Evolutionary conservation across 2,797 vertebrate species (phyloP).

Genomic region (Pipistrellus kuhlii): DNA sequence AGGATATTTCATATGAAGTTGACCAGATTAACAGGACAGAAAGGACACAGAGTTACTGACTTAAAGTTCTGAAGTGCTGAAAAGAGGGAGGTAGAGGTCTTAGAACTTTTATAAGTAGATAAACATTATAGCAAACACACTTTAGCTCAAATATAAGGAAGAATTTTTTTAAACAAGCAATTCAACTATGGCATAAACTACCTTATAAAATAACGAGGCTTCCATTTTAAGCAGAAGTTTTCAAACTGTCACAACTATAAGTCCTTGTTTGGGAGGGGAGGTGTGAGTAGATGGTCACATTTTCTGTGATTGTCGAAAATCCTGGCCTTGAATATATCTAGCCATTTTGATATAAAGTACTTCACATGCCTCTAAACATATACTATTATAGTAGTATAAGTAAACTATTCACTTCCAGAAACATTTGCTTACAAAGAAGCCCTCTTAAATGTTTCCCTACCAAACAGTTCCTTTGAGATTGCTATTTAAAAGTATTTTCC

Average conservation of each 20-base stretch:
- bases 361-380: conserved; percentile 27
- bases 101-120: background rate
- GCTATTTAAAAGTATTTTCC: conserved; percentile 39
- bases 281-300: conserved; percentile 32
- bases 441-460: conserved; percentile 23
- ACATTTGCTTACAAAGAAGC: conserved; percentile 4
- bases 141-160: conserved; percentile 31
- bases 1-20: conserved; percentile 32
- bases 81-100: background rate
- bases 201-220: conserved; percentile 50
- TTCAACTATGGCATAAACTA: conserved; percentile 33
- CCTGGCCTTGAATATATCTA: background rate
- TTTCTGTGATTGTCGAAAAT: conserved; percentile 7
- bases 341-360: background rate
- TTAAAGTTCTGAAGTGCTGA: background rate
- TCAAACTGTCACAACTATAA: background rate
- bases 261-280: background rate
- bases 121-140: conserved; percentile 11
- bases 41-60: background rate
- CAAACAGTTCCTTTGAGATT: conserved; percentile 55
- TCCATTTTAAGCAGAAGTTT: conserved; percentile 53
- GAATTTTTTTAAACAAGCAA: conserved; percentile 47
- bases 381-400: background rate
- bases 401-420: conserved; percentile 50
- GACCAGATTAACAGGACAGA: background rate